Conservation (phyloP, 2,888 invertebrate species). For the Drosophila peninsularis region DNA sequence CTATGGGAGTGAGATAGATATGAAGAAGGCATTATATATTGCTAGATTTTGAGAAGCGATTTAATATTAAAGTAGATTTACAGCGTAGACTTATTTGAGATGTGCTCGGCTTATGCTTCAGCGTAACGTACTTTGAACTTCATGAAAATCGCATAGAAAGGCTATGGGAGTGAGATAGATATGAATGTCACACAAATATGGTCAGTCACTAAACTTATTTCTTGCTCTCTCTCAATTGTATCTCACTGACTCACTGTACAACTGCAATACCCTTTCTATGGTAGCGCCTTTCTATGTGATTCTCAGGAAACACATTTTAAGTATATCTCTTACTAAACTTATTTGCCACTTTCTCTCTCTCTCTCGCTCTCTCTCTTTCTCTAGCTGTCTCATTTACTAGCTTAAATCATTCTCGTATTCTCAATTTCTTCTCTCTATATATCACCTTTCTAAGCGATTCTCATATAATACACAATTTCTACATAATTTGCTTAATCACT, state of each 20-base stretch:
- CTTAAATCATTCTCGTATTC: no score
- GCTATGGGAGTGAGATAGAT: neutral
- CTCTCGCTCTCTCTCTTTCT: neutral
- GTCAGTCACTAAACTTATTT: no score
- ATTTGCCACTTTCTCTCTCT: no score
- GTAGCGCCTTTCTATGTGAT: no score
- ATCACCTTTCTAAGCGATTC: neutral
- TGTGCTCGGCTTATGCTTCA: neutral
- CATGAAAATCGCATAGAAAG: neutral
- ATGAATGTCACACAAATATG: no score
- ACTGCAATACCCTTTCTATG: no score
- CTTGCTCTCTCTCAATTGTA: no score
- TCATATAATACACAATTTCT: neutral
- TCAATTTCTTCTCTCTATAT: neutral
- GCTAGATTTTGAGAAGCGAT: rapidly evolving
- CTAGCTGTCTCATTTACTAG: no score
- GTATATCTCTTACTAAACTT: no score
- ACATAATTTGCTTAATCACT: neutral
- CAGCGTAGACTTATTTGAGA: neutral
- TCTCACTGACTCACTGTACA: no score
- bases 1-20: neutral
- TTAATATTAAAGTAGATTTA: neutral
- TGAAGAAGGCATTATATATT: neutral
- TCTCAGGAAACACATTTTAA: no score
- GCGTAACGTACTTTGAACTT: neutral